Evolutionary conservation across 2,113 vertebrate genomes (phyloP), one percentile per base, ranked within the genome.

Genomic region (Gymnobelideus leadbeateri): DNA sequence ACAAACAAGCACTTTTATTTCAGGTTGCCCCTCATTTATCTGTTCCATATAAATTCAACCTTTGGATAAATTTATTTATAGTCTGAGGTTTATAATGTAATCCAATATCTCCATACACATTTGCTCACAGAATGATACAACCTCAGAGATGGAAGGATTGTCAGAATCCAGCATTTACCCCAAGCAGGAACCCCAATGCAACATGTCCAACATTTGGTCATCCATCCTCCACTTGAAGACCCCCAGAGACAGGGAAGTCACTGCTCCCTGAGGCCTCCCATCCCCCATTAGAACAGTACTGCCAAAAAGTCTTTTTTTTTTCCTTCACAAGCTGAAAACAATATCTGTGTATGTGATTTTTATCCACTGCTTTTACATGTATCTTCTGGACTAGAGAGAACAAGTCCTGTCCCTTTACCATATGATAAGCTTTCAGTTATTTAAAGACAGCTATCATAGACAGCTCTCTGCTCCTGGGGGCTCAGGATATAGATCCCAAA

Each of bases 1-100:
- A 77, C n/a, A 84, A 43, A 84, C 68, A 84, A 94, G 61, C 23
- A 28, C 23, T 97, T 91, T 31, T 50, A 49, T 10, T 51, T 84
- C 28, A 37, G 91, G 90, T 43, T 14, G 57, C 47, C 7, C 94
- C 95, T 77, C 68, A 51, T 92, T 95, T 92, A 92, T 57, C 4
- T 43, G n/a, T 43, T 84, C 24, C 93, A 2, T 93, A 28, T 92
- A 92, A 91, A 89, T 95, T 91, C 94, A 91, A 47, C 28, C 5
- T 49, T 91, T 89, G 10, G 92, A 50, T 92, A 94, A 49, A 95
- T 43, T 92, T 93, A 51, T 84, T 84, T 84, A 90, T 96, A 49
- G 24, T 89, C 50, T 91, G 47, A 31, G 28, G 68, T 52, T 90
- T 91, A 0, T 92, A 28, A 31, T 92, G 52, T 46, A 31, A 28